phyloP scores from a whole-genome alignment of 2,113 vertebrate genomes.

The Poicephalus meyeri region DNA sequence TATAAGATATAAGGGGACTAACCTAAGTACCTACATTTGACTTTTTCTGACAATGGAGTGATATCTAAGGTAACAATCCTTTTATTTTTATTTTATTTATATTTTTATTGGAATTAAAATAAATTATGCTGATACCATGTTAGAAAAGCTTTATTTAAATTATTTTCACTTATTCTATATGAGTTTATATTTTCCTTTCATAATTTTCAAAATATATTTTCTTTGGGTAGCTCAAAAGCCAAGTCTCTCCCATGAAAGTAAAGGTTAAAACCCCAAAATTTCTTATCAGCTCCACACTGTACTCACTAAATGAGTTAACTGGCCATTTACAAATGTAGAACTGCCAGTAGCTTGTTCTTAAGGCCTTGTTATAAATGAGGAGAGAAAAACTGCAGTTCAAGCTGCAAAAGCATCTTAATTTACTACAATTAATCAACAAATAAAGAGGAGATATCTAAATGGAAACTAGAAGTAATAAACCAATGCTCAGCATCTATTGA shows the following conservation, averaged over 20 bases:
- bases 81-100: neutral
- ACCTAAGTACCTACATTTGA: neutral
- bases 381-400: neutral
- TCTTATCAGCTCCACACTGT: neutral
- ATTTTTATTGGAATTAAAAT: neutral
- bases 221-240: neutral
- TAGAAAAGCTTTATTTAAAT: neutral
- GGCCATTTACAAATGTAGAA: neutral
- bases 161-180: neutral
- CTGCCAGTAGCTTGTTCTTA: neutral
- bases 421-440: neutral
- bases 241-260: neutral
- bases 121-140: neutral
- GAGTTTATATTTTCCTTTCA: neutral
- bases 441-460: neutral
- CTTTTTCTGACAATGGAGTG: neutral
- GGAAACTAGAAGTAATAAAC: neutral
- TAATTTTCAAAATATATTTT: neutral
- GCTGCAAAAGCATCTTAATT: neutral
- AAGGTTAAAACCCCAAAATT: neutral
- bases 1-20: neutral
- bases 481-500: neutral
- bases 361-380: neutral
- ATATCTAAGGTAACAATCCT: neutral
- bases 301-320: neutral